Percentiles rank a stretch among this genome's conserved stretches.
Conservation (phyloP, 2,113 vertebrate species). For the Procapra przewalskii region DNA sequence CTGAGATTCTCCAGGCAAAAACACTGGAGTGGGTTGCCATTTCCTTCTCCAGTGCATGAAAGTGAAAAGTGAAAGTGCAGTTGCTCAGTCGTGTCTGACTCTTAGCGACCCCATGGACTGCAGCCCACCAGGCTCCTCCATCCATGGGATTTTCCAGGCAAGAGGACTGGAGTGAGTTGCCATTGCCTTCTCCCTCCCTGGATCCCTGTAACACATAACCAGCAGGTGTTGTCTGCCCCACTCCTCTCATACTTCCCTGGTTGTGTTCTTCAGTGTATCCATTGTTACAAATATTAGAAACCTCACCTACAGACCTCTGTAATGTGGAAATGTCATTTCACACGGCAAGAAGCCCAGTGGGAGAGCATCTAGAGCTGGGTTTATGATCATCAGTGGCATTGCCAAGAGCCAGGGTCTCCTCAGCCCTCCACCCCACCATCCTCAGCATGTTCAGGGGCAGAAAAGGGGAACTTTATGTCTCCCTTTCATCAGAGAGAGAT, state of each 20-base stretch:
- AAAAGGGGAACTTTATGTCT: background rate
- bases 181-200: background rate
- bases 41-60: too few relatives aligned
- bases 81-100: too few relatives aligned
- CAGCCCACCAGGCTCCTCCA: too few relatives aligned
- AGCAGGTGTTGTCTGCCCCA: background rate
- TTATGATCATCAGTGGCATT: background rate
- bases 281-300: background rate
- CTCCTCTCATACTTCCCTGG: background rate
- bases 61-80: too few relatives aligned
- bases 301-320: background rate
- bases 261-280: background rate
- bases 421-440: background rate
- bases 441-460: background rate
- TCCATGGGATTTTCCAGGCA: too few relatives aligned
- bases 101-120: too few relatives aligned
- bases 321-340: background rate
- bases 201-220: background rate
- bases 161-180: too few relatives aligned
- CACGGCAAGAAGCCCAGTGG: background rate
- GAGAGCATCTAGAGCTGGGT: background rate
- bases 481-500: background rate
- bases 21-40: too few relatives aligned
- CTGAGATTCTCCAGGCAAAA: too few relatives aligned
- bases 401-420: background rate